A percentile compares a stretch with the other conserved stretches of the same genome.
Evolutionary conservation across 2,113 vertebrate genomes (phyloP).

Genomic region (Fulmarus glacialis): DNA sequence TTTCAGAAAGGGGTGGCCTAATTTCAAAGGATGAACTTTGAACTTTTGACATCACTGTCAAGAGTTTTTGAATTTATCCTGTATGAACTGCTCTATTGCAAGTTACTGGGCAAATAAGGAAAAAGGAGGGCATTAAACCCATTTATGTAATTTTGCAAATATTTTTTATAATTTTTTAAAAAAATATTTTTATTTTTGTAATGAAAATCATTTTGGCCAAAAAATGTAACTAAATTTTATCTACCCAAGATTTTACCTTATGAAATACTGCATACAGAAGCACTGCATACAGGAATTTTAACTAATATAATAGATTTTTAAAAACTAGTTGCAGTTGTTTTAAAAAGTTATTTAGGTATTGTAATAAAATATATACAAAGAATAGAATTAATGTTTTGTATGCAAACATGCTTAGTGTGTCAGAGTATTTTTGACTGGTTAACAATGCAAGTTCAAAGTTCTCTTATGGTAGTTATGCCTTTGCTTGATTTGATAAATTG

Average conservation of each 20-base stretch:
- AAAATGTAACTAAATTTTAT: background rate
- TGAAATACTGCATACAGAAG: background rate
- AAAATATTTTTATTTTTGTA: background rate
- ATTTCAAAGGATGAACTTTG: background rate
- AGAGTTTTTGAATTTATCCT: background rate
- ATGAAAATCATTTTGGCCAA: background rate
- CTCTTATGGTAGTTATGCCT: background rate
- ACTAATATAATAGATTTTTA: background rate
- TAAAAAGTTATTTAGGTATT: background rate
- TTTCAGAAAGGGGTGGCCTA: background rate
- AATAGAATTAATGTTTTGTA: background rate
- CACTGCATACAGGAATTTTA: background rate
- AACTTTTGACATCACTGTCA: fast-evolving
- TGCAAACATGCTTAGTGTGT: background rate
- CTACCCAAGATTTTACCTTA: background rate
- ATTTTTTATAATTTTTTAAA: background rate
- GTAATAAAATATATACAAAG: background rate
- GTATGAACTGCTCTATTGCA: background rate
- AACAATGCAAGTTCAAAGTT: background rate
- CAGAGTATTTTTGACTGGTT: background rate
- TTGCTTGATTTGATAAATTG: background rate
- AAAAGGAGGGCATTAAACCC: fast-evolving
- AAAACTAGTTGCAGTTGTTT: background rate
- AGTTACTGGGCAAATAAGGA: background rate
- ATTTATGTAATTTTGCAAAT: background rate